A percentile compares a stretch with the other conserved stretches of the same genome.
phyloP scores from a whole-genome alignment of 2,113 vertebrate genomes.

The Nettapus auritus region DNA sequence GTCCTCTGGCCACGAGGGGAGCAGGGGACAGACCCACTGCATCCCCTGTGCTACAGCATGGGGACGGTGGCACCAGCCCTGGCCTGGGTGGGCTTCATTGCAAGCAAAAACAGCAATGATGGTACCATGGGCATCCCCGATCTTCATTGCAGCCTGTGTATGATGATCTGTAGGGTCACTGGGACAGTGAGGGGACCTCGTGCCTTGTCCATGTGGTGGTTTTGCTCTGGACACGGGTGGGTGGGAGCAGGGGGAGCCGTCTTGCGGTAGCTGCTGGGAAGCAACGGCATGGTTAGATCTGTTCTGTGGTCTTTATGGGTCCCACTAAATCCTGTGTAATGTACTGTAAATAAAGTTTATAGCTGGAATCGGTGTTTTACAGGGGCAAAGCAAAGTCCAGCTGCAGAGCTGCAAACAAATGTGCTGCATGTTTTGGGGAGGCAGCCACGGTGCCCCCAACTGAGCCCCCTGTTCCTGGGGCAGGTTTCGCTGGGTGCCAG shows the following conservation, averaged over 20 bases:
- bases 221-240: background rate
- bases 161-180: background rate
- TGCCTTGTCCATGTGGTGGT: background rate
- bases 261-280: background rate
- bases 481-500: background rate
- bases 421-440: background rate
- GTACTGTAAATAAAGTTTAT: slow-evolving; percentile 22
- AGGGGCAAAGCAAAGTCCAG: background rate
- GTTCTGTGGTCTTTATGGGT: slow-evolving; percentile 1
- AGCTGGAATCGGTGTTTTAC: slow-evolving; percentile 23
- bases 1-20: background rate
- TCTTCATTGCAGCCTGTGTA: background rate
- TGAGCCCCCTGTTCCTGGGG: fast-evolving
- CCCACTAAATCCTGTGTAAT: slow-evolving; percentile 11
- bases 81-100: fast-evolving
- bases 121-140: background rate
- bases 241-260: background rate
- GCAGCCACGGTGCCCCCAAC: fast-evolving
- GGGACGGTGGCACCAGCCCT: background rate
- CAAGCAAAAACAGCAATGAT: background rate
- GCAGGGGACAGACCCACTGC: fast-evolving
- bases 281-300: background rate
- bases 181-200: background rate
- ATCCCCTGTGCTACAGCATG: background rate
- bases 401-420: background rate